phyloP scores from a whole-genome alignment of 2,888 invertebrate species.

The Polyploca ridens region DNA sequence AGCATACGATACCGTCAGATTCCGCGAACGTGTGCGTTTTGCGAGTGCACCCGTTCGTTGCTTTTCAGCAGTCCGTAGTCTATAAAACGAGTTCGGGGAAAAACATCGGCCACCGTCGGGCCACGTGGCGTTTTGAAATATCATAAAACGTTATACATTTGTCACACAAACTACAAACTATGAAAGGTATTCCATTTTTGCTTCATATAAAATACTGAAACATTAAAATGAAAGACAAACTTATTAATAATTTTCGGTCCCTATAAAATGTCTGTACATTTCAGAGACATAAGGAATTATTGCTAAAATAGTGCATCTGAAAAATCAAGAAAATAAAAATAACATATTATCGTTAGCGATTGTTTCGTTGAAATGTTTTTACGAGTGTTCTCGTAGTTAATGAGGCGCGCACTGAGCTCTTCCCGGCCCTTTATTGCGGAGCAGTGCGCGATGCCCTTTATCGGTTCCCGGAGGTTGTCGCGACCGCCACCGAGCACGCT shows the following conservation, averaged over 20 bases:
- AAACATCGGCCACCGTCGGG: slow-evolving; percentile 60
- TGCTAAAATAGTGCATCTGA: background rate
- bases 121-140: slow-evolving; percentile 62
- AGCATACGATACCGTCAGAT: slow-evolving; percentile 37
- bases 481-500: slow-evolving; percentile 72
- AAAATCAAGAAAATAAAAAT: background rate
- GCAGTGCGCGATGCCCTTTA: slow-evolving; percentile 69
- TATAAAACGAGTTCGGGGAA: slow-evolving; percentile 78
- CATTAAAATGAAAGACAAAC: background rate
- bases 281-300: background rate
- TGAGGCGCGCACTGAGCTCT: slow-evolving; percentile 65
- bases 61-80: slow-evolving; percentile 78
- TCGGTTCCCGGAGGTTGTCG: slow-evolving; percentile 78
- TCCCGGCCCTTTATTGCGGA: slow-evolving; percentile 64
- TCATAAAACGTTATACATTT: slow-evolving; percentile 54
- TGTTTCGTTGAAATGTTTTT: slow-evolving; percentile 77
- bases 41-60: slow-evolving; percentile 64
- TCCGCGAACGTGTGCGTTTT: slow-evolving; percentile 60
- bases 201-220: background rate
- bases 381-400: slow-evolving; percentile 73
- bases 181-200: background rate
- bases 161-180: slow-evolving; percentile 31
- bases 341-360: slow-evolving; percentile 47
- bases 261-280: background rate
- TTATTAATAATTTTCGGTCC: background rate